A percentile compares a stretch with the other conserved stretches of the same genome.
phyloP scores from a whole-genome alignment of 1,140 invertebrate genomes.

The Zaprionus nigranus region DNA sequence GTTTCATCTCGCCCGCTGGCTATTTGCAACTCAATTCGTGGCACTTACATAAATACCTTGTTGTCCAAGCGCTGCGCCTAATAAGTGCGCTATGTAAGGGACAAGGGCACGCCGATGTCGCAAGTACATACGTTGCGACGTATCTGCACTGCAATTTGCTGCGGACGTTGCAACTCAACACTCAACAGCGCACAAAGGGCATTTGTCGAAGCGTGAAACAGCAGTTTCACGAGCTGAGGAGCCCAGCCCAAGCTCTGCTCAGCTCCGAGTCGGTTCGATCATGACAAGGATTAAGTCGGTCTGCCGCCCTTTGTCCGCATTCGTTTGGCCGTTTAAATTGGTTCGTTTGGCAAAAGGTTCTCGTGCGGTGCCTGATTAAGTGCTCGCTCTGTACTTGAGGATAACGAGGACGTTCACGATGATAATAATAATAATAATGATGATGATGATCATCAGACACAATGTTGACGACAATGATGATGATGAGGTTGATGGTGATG shows the following conservation, averaged over 20 bases:
- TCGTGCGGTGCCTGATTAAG: conserved; percentile 59
- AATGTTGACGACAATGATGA: conserved; percentile 30
- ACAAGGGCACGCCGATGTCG: background rate
- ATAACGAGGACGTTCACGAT: conserved; percentile 67
- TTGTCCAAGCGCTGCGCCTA: conserved; percentile 53
- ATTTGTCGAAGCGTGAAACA: conserved; percentile 79
- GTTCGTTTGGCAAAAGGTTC: conserved; percentile 74
- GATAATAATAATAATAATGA: conserved; percentile 55
- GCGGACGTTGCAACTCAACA: conserved; percentile 26
- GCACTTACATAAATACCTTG: conserved; percentile 75
- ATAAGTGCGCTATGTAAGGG: conserved; percentile 55
- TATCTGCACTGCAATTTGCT: conserved; percentile 62
- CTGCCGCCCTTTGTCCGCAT: conserved; percentile 43
- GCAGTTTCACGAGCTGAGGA: conserved; percentile 71
- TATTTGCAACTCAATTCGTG: conserved; percentile 80
- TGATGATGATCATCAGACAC: conserved; percentile 21
- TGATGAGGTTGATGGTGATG: conserved; percentile 43
- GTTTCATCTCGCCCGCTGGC: conserved; percentile 69
- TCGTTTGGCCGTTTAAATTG: conserved; percentile 72
- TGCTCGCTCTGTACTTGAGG: conserved; percentile 72
- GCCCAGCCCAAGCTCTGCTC: conserved; percentile 3
- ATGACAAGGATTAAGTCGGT: conserved; percentile 56
- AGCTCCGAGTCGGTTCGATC: conserved; percentile 18
- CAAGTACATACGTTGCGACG: conserved; percentile 18
- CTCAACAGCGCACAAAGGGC: conserved; percentile 58